Percentiles rank a stretch among this genome's conserved stretches.
phyloP scores from a whole-genome alignment of 2,113 vertebrate genomes.

The Thunnus thynnus region DNA sequence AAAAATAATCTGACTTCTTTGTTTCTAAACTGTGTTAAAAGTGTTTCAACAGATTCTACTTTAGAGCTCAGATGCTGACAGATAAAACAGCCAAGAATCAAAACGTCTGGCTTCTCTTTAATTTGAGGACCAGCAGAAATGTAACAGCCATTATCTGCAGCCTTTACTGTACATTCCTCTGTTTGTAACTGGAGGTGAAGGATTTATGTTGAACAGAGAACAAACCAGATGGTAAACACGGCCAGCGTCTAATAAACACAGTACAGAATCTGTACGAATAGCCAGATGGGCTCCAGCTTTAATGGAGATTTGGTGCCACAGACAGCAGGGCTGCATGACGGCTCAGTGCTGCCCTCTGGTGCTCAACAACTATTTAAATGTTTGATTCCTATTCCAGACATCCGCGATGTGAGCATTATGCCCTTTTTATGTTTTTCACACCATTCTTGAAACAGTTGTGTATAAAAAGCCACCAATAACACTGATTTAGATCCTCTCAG shows the following conservation, averaged over 20 bases:
- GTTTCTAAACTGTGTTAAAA: too few relatives aligned
- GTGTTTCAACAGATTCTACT: too few relatives aligned
- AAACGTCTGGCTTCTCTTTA: background rate
- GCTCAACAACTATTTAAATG: background rate
- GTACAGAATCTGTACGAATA: background rate
- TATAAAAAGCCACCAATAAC: too few relatives aligned
- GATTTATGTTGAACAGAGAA: background rate
- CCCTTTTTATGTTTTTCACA: too few relatives aligned
- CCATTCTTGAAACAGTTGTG: too few relatives aligned
- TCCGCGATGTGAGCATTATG: too few relatives aligned
- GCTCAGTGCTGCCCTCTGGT: slow-evolving; percentile 51
- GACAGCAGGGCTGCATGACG: background rate
- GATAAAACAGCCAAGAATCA: background rate
- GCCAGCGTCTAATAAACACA: background rate
- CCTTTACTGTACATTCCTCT: background rate
- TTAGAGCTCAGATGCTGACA: background rate
- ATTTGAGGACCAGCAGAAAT: slow-evolving; percentile 15
- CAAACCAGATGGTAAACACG: background rate
- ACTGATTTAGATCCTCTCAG: too few relatives aligned
- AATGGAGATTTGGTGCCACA: background rate
- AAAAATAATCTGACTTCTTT: too few relatives aligned
- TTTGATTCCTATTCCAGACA: too few relatives aligned
- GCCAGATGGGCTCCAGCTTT: slow-evolving; percentile 12
- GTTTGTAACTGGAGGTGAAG: background rate
- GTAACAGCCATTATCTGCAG: slow-evolving; percentile 14